A percentile compares a stretch with the other conserved stretches of the same genome.
Evolutionary conservation across 2,797 vertebrate genomes (phyloP).

Genomic region (Orestias chungarensis): DNA sequence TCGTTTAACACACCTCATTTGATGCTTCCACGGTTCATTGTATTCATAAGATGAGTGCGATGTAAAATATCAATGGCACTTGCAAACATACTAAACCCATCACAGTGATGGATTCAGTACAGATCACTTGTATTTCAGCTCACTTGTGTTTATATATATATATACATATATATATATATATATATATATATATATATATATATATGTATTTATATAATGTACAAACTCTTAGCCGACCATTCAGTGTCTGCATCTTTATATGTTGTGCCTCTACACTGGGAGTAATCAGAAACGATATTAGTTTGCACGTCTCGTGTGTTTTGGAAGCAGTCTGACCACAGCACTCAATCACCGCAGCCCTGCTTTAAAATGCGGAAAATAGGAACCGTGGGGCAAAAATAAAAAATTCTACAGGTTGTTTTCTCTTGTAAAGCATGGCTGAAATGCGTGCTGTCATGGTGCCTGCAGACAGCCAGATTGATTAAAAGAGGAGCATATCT

Average conservation of each 20-base stretch:
- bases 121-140: conserved; percentile 14
- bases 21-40: conserved; percentile 59
- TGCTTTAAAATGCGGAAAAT: conserved; percentile 10
- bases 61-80: conserved; percentile 51
- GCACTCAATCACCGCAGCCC: background rate
- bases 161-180: too few relatives aligned
- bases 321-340: conserved; percentile 11
- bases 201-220: background rate
- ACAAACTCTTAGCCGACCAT: conserved; percentile 1
- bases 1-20: conserved; percentile 68
- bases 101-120: conserved; percentile 19
- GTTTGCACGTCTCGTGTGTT: conserved; percentile 12
- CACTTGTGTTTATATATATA: background rate
- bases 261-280: conserved; percentile 3
- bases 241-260: background rate
- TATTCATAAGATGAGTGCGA: conserved; percentile 52
- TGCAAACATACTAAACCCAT: conserved; percentile 28
- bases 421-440: conserved; percentile 14
- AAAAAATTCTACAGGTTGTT: conserved; percentile 18
- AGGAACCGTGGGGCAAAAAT: conserved; percentile 12
- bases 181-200: too few relatives aligned
- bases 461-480: conserved; percentile 23
- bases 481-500: conserved; percentile 23
- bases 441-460: background rate
- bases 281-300: background rate